phyloP scores from a whole-genome alignment of 2,113 vertebrate species.

The Emydura subglobosa region DNA sequence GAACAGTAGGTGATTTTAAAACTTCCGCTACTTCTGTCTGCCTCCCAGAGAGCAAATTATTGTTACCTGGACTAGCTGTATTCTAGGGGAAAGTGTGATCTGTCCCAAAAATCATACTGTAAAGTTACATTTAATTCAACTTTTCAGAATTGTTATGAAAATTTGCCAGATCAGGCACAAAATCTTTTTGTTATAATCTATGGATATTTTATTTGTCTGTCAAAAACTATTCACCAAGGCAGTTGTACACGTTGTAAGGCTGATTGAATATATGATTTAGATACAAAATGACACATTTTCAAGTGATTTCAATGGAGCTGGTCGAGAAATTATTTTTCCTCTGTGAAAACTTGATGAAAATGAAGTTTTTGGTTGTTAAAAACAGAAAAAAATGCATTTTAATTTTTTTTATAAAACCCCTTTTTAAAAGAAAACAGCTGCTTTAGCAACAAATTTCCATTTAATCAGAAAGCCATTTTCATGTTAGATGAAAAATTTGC shows the following conservation, averaged over 20 bases:
- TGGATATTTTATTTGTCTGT: neutral
- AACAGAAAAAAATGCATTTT: neutral
- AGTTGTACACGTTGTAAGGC: neutral
- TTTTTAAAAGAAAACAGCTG: neutral
- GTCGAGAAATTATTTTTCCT: neutral
- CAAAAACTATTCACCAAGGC: neutral
- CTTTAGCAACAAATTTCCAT: neutral
- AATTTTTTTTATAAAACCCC: neutral
- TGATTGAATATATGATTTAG: neutral
- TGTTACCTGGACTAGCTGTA: neutral
- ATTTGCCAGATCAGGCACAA: neutral
- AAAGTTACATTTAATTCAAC: neutral
- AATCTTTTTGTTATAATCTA: neutral
- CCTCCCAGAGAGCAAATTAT: neutral
- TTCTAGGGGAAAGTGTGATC: neutral
- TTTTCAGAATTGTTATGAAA: neutral
- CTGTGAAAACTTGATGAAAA: neutral
- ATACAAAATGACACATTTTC: neutral
- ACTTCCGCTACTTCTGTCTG: neutral
- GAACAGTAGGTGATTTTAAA: neutral
- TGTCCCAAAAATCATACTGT: neutral
- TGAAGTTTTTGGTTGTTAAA: neutral
- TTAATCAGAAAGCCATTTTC: neutral
- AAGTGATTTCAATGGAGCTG: neutral
- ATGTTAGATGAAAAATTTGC: neutral